A percentile compares a stretch with the other conserved stretches of the same genome.
phyloP scores from a whole-genome alignment of 2,888 invertebrate species.

The Hydropsyche betteni region DNA sequence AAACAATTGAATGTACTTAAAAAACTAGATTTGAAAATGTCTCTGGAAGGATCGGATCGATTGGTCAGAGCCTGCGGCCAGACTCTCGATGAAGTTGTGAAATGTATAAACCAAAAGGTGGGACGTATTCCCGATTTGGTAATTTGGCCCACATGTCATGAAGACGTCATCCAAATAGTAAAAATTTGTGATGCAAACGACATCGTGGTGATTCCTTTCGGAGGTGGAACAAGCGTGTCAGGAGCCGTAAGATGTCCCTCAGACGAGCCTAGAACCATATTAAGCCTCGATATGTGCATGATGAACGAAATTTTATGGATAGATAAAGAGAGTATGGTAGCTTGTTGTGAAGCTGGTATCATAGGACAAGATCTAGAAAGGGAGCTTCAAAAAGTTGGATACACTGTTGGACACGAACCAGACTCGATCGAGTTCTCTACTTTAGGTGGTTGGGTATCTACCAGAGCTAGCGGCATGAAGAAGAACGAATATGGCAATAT shows the following conservation, averaged over 20 bases:
- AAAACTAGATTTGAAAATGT: slow-evolving; percentile 67
- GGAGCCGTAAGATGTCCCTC: slow-evolving; percentile 86
- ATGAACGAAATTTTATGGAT: slow-evolving; percentile 97
- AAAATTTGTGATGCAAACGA: slow-evolving; percentile 76
- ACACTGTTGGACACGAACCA: slow-evolving; percentile 96
- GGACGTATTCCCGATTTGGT: slow-evolving; percentile 92
- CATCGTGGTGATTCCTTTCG: slow-evolving; percentile 90
- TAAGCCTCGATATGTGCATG: slow-evolving; percentile 92
- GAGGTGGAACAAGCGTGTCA: slow-evolving; percentile 94
- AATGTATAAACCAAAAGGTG: slow-evolving; percentile 76
- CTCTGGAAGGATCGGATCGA: slow-evolving; percentile 82
- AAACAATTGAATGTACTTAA: slow-evolving; percentile 68
- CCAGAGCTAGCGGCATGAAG: slow-evolving; percentile 98
- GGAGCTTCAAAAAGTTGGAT: slow-evolving; percentile 78
- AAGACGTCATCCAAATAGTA: slow-evolving; percentile 86
- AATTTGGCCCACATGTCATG: slow-evolving; percentile 88
- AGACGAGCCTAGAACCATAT: slow-evolving; percentile 80
- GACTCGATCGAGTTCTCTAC: slow-evolving; percentile 98
- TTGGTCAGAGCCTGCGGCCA: slow-evolving; percentile 92
- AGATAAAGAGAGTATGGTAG: slow-evolving; percentile 83
- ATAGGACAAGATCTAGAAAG: slow-evolving; percentile 94
- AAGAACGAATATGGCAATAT: slow-evolving; percentile 99
- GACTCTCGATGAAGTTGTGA: slow-evolving; percentile 88
- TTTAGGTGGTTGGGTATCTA: slow-evolving; percentile 97
- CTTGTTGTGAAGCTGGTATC: slow-evolving; percentile 88